Conservation (phyloP, 2,797 vertebrate species). For the Jordanella pulchra region DNA sequence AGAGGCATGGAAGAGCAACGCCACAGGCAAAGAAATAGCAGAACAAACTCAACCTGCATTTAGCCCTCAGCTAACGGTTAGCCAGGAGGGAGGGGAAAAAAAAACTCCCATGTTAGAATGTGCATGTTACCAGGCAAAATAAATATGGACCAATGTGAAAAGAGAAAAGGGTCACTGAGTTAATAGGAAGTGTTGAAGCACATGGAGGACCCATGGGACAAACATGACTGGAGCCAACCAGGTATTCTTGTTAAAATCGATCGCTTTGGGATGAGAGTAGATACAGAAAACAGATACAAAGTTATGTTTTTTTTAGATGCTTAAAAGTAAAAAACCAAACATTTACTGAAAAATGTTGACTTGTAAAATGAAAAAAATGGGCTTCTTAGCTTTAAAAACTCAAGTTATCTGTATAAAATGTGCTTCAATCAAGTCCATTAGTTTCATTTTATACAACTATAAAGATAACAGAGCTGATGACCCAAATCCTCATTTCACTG, state of each 20-base stretch:
- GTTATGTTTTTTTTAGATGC: not conserved
- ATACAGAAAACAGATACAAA: not conserved
- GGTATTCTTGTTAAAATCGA: not conserved
- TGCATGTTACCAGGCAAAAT: not conserved
- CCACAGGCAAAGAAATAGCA: slow-evolving; percentile 41
- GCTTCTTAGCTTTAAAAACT: not conserved
- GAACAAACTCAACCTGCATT: slow-evolving; percentile 46
- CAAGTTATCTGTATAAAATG: not conserved
- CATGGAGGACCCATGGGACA: slow-evolving; percentile 21
- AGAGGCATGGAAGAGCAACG: slow-evolving; percentile 46
- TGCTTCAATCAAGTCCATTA: not conserved
- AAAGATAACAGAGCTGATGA: not conserved
- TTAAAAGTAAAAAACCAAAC: not conserved
- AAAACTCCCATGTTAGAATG: slow-evolving; percentile 7
- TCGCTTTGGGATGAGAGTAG: not conserved
- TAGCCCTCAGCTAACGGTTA: slow-evolving; percentile 35
- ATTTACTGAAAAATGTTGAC: not conserved
- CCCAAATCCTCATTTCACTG: not conserved
- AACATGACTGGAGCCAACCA: slow-evolving; percentile 10
- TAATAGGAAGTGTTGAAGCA: slow-evolving; percentile 30
- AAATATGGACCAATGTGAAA: slow-evolving; percentile 11
- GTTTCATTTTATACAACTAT: not conserved
- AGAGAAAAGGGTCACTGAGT: slow-evolving; percentile 31
- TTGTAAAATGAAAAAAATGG: not conserved
- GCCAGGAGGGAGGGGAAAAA: slow-evolving; percentile 12